phyloP scores from a whole-genome alignment of 2,888 invertebrate genomes.

The Escarpia spicata region DNA sequence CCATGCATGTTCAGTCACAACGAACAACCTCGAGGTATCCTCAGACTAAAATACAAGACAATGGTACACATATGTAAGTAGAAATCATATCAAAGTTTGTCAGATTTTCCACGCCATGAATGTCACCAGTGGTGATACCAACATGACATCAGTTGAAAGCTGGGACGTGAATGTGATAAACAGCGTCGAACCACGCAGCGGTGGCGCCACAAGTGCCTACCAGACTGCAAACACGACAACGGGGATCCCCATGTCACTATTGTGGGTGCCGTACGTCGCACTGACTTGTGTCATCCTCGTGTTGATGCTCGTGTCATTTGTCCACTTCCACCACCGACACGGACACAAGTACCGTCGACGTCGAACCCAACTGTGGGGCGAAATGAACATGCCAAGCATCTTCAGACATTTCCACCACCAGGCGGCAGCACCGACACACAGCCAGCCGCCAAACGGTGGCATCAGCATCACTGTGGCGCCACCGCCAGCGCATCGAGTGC shows the following conservation, averaged over 20 bases:
- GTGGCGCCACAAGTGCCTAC: background rate
- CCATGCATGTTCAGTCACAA: background rate
- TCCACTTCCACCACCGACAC: slow-evolving; percentile 42
- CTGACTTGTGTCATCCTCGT: slow-evolving; percentile 38
- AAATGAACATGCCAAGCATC: slow-evolving; percentile 30
- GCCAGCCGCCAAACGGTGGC: background rate
- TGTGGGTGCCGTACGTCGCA: slow-evolving; percentile 43
- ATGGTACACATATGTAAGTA: background rate
- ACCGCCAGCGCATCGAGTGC: background rate
- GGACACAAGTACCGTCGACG: slow-evolving; percentile 45
- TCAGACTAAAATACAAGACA: background rate
- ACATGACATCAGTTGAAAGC: background rate
- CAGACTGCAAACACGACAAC: slow-evolving; percentile 25
- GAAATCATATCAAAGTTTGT: background rate
- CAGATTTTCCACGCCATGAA: background rate
- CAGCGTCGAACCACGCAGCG: background rate
- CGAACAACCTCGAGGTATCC: background rate
- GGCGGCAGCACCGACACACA: slow-evolving; percentile 23
- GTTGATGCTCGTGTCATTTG: slow-evolving; percentile 41
- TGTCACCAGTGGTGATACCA: slow-evolving; percentile 13
- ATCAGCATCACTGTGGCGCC: background rate
- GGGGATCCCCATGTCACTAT: slow-evolving; percentile 35
- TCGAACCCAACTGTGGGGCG: slow-evolving; percentile 20
- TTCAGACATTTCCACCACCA: background rate
- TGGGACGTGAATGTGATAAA: background rate